These are phyloP conservation scores for Muscicapa comitata DNA, from an alignment of 2,797 vertebrate genomes.

Conservation along the genomic window DNA sequence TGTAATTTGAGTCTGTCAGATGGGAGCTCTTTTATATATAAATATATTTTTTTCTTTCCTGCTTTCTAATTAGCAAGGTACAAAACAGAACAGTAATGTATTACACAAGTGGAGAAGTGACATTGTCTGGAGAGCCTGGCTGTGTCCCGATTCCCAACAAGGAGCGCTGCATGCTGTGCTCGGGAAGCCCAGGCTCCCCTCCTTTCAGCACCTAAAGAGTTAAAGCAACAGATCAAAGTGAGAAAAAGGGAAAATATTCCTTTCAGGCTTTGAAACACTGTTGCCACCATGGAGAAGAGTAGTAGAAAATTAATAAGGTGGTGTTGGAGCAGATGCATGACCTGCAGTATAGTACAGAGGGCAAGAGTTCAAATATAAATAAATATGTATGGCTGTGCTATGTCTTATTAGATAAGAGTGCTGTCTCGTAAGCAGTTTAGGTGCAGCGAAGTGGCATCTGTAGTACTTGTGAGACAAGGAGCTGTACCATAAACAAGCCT, in stretches of 20 bases:
- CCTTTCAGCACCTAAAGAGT: constrained; percentile 42
- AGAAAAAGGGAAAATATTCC: constrained; percentile 19
- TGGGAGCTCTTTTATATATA: constrained; percentile 68
- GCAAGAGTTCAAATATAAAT: constrained; percentile 74
- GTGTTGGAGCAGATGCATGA: constrained; percentile 66
- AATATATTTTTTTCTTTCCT: constrained; percentile 58
- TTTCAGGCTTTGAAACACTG: constrained; percentile 43
- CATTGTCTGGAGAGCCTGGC: constrained; percentile 43
- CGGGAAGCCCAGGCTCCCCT: neutral
- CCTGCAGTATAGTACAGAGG: constrained; percentile 63
- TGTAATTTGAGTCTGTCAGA: constrained; percentile 73
- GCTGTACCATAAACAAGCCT: constrained; percentile 50
- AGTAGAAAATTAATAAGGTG: constrained; percentile 72
- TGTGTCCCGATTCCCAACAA: neutral
- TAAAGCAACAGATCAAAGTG: constrained; percentile 40
- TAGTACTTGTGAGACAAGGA: constrained; percentile 53
- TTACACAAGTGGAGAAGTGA: constrained; percentile 43
- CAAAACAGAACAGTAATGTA: constrained; percentile 63
- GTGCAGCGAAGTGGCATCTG: constrained; percentile 65
- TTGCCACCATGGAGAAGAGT: constrained; percentile 48
- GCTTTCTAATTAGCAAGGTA: constrained; percentile 70
- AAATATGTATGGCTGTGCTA: constrained; percentile 71
- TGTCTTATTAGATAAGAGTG: constrained; percentile 69
- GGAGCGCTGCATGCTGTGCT: fast-evolving
- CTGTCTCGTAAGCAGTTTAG: constrained; percentile 70